phyloP scores from a whole-genome alignment of 2,113 vertebrate genomes.

The Silurus glanis region DNA sequence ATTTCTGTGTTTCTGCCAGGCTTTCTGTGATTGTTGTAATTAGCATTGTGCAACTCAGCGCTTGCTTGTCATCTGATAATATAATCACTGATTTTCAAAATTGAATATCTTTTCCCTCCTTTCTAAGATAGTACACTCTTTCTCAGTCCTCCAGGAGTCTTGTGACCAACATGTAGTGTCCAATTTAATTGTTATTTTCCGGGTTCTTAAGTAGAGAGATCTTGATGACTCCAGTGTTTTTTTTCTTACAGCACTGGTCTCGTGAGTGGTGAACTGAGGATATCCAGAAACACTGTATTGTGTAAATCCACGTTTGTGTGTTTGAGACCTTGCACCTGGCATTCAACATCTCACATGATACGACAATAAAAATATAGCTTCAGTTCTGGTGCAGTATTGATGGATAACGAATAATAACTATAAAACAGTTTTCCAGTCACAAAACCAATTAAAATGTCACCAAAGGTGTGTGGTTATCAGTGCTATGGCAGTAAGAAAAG shows the following conservation, averaged over 20 bases:
- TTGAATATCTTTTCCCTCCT: constrained; percentile 38
- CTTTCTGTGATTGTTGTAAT: constrained; percentile 51
- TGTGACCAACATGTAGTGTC: constrained; percentile 79
- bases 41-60: constrained; percentile 67
- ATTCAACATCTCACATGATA: constrained; percentile 35
- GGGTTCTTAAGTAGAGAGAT: constrained; percentile 69
- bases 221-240: constrained; percentile 74
- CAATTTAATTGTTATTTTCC: constrained; percentile 81
- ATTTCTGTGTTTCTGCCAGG: constrained; percentile 33
- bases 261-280: constrained; percentile 70
- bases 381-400: not conserved
- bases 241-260: constrained; percentile 64
- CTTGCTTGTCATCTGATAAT: constrained; percentile 67
- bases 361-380: constrained; percentile 12
- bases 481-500: not conserved
- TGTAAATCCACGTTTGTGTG: not conserved
- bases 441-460: not conserved
- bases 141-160: constrained; percentile 68
- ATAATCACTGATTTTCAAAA: constrained; percentile 57
- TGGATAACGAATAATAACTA: not conserved
- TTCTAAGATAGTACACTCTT: constrained; percentile 53
- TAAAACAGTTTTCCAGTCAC: not conserved
- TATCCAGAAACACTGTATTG: constrained; percentile 58
- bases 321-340: not conserved
- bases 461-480: not conserved